These are phyloP conservation scores for Sepiola atlantica DNA, from an alignment of 2,888 invertebrate genomes.

Conservation along the genomic window DNA sequence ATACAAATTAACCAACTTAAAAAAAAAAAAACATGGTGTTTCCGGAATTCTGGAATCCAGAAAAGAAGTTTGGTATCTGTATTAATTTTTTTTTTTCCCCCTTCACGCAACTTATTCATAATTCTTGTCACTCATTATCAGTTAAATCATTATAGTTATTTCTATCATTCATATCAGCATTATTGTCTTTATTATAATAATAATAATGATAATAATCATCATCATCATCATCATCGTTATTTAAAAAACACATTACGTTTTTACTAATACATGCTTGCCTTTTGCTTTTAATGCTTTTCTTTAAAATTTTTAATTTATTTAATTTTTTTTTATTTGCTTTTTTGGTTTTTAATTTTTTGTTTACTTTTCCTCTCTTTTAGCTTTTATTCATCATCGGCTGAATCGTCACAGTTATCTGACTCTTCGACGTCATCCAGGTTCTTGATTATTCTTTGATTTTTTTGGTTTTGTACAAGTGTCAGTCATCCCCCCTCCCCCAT, in stretches of 20 bases:
- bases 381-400: conserved; percentile 45
- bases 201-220: too few species aligned
- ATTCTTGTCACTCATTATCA: background rate
- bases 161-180: background rate
- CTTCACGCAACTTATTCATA: background rate
- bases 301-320: background rate
- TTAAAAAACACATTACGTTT: background rate
- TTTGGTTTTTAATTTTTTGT: conserved; percentile 1
- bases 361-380: conserved; percentile 37
- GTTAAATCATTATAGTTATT: background rate
- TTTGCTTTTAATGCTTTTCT: background rate
- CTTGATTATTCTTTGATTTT: conserved; percentile 23
- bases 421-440: conserved; percentile 46
- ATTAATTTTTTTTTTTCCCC: background rate
- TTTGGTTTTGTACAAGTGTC: conserved; percentile 4
- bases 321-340: background rate
- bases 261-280: background rate
- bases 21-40: too few species aligned
- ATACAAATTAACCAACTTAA: too few species aligned
- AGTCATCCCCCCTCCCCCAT: background rate
- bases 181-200: too few species aligned
- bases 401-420: conserved; percentile 46
- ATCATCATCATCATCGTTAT: background rate
- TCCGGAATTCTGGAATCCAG: too few species aligned
- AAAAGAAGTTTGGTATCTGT: background rate